Conservation (phyloP, 2,888 invertebrate species). For the Mystacides longicornis region DNA sequence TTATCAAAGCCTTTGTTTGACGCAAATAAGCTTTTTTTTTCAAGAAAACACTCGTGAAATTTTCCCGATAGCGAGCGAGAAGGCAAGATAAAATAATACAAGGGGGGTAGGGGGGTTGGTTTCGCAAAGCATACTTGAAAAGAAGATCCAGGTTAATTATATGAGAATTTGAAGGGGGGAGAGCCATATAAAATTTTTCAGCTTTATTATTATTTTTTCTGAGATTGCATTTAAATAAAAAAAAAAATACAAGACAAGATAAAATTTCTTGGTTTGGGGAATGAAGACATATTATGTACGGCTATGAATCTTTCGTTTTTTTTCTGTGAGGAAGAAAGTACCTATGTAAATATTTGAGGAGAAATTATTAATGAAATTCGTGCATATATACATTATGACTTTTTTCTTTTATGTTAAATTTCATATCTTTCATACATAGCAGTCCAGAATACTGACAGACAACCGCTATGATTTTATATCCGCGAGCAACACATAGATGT, state of each 20-base stretch:
- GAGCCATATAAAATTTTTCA: neutral
- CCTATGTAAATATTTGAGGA: too few relatives aligned
- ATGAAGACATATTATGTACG: neutral
- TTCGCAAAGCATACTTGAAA: neutral
- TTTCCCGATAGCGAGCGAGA: neutral
- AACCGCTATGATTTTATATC: too few relatives aligned
- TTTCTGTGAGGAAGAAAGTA: too few relatives aligned
- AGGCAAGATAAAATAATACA: neutral
- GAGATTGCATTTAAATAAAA: too few relatives aligned
- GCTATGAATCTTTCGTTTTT: too few relatives aligned
- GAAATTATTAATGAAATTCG: too few relatives aligned
- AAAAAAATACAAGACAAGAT: neutral
- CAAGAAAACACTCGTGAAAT: neutral
- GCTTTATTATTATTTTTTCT: neutral
- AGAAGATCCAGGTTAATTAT: conserved; percentile 1
- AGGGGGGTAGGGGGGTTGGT: too few relatives aligned
- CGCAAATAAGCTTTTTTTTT: neutral
- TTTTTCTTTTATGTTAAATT: too few relatives aligned
- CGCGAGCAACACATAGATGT: too few relatives aligned
- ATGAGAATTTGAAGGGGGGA: neutral
- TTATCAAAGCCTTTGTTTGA: conserved; percentile 2
- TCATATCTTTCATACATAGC: too few relatives aligned
- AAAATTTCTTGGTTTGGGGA: neutral
- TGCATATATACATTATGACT: too few relatives aligned
- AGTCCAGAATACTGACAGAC: too few relatives aligned